phyloP scores from a whole-genome alignment of 2,797 vertebrate genomes.

The Astyanax mexicanus region DNA sequence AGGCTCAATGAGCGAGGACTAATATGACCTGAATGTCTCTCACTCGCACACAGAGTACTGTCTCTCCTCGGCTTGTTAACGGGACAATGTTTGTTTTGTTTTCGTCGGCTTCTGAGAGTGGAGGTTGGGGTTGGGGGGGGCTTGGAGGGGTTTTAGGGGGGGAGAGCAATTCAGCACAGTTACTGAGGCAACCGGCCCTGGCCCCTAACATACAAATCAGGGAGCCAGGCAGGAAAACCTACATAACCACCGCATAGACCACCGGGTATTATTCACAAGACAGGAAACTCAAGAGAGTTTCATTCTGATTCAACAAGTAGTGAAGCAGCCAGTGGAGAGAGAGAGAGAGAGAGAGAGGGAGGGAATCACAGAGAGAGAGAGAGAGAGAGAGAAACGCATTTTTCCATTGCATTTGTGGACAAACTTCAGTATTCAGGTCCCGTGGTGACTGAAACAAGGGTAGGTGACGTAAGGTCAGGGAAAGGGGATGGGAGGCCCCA shows the following conservation, averaged over 20 bases:
- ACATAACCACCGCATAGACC: slow-evolving; percentile 36
- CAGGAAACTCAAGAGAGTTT: slow-evolving; percentile 56
- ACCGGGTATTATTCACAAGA: slow-evolving; percentile 47
- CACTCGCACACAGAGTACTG: slow-evolving; percentile 50
- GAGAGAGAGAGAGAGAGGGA: background rate
- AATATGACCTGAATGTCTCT: slow-evolving; percentile 63
- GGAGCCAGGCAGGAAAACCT: slow-evolving; percentile 37
- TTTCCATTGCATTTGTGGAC: slow-evolving; percentile 48
- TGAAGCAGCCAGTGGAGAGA: slow-evolving; percentile 47
- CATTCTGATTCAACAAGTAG: slow-evolving; percentile 49
- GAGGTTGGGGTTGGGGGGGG: slow-evolving; percentile 9
- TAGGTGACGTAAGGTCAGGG: slow-evolving; percentile 36
- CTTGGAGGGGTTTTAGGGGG: too few species aligned
- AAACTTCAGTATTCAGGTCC: slow-evolving; percentile 49
- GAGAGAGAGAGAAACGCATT: slow-evolving; percentile 9
- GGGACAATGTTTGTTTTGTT: slow-evolving; percentile 65
- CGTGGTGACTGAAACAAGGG: slow-evolving; percentile 45
- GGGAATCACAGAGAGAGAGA: background rate
- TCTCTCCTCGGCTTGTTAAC: slow-evolving; percentile 54
- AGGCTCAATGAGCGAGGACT: slow-evolving; percentile 53
- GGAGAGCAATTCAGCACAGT: slow-evolving; percentile 50
- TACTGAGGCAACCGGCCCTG: slow-evolving; percentile 51
- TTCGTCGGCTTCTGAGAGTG: slow-evolving; percentile 30
- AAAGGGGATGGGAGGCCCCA: slow-evolving; percentile 39
- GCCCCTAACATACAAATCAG: slow-evolving; percentile 59